Evolutionary conservation across 2,888 invertebrate species (phyloP).

Genomic region (Hecatera dysodea): DNA sequence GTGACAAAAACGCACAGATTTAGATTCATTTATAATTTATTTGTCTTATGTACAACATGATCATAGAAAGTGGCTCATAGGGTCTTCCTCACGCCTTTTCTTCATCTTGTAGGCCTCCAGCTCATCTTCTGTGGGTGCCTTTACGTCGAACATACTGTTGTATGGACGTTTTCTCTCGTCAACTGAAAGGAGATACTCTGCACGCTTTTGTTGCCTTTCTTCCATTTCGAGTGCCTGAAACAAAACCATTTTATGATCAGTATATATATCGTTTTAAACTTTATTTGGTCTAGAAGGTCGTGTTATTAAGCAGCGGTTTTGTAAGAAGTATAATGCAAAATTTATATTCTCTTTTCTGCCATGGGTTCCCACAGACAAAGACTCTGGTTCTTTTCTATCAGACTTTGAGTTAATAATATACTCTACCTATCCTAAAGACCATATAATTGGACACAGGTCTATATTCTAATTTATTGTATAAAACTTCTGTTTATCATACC

Average conservation of each 20-base stretch:
- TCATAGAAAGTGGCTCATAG: slow-evolving; percentile 95
- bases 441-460: too few species aligned
- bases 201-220: slow-evolving; percentile 91
- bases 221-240: slow-evolving; percentile 92
- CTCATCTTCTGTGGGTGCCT: slow-evolving; percentile 97
- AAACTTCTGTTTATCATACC: slow-evolving; percentile 70
- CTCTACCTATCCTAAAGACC: too few species aligned
- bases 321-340: too few species aligned
- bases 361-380: too few species aligned
- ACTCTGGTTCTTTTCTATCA: too few species aligned
- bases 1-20: slow-evolving; percentile 21
- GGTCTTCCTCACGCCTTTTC: slow-evolving; percentile 96
- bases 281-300: too few species aligned
- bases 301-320: too few species aligned
- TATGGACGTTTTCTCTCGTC: slow-evolving; percentile 98
- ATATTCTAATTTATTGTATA: not conserved
- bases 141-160: slow-evolving; percentile 96
- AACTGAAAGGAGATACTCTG: slow-evolving; percentile 92
- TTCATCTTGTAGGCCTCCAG: slow-evolving; percentile 98
- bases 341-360: too few species aligned
- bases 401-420: too few species aligned
- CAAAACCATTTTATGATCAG: slow-evolving; percentile 22
- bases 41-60: slow-evolving; percentile 39
- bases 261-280: too few species aligned
- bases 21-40: slow-evolving; percentile 29